Base-by-base conservation (phyloP, 2,888 invertebrate genomes). In the Amphipoea oculea region DNA sequence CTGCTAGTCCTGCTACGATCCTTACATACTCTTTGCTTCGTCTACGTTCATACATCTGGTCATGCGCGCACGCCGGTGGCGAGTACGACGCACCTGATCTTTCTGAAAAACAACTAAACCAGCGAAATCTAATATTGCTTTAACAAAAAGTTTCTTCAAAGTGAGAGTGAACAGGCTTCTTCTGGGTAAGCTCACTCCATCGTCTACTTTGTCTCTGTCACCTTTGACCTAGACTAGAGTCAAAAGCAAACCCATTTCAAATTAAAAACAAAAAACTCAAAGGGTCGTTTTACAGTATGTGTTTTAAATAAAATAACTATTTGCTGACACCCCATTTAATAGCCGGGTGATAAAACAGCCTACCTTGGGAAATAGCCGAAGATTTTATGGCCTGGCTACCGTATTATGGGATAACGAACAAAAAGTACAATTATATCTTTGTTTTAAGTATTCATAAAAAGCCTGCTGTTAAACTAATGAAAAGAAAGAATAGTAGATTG, bases 241-340 rank as follows among this genome's bases (percentile, higher is more conserved):
- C 29, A 29, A 29, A 1, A 29, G 29, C 29, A 29, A 29, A 29
- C 29, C 1, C 29, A 29, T 29, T 29, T 29, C 29, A 29, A 29
- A 29, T 1, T 1, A 29, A 29, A 29, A 29, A 29, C 0, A 29
- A 42, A 75, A 51, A 73, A 14, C 29, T 48, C 20, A 63, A 29
- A 51, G 2, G 12, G 29, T 51, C 36, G n/a, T 81, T 60, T 45
- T 11, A 45, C 63, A 54, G 54, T 29, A 20, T 36, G 14, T 48
- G 68, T 82, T 82, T 70, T 70, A 76, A 76, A 83, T 76, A 76
- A 76, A 82, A 73, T 68, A 63, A 77, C 66, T 76, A 79, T 76
- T 69, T 63, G 70, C 72, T 79, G 68, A 71, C 68, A 77, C 62
- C 45, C 69, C 54, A 75, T 74, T 77, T 77, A 73, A 77, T 73